Conservation (phyloP, 2,113 vertebrate genomes). For the Odobenus rosmarus region DNA sequence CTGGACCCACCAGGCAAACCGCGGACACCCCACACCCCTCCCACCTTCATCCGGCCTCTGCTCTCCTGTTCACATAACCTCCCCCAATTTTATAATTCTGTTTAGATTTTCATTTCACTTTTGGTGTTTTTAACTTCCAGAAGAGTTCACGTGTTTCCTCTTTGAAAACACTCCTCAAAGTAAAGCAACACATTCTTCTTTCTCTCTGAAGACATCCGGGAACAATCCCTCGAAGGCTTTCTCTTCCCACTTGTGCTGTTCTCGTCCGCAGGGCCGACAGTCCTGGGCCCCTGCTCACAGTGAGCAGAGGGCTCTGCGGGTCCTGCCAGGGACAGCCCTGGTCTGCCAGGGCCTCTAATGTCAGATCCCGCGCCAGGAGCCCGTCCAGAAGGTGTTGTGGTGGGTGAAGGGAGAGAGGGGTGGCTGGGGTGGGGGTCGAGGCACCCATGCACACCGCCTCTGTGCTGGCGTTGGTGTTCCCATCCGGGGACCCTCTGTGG, state of each 20-base stretch:
- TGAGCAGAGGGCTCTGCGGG: background rate
- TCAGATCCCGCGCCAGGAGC: background rate
- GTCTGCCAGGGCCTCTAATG: background rate
- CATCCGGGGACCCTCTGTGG: background rate
- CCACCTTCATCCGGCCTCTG: background rate
- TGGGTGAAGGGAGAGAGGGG: background rate
- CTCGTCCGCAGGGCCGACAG: background rate
- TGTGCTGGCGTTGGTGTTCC: background rate
- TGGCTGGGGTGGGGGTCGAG: background rate
- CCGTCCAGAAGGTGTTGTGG: background rate
- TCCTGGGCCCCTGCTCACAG: background rate
- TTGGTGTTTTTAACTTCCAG: background rate
- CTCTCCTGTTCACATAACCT: background rate
- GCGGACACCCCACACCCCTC: background rate
- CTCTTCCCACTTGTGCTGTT: background rate
- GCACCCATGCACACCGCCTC: background rate
- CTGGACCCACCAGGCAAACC: background rate
- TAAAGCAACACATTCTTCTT: background rate
- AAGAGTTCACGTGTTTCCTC: background rate
- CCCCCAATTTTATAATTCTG: background rate
- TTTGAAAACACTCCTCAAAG: background rate
- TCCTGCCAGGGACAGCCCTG: background rate
- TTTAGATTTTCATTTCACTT: background rate
- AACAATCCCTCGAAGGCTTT: background rate
- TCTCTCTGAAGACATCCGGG: rapidly evolving